Evolutionary conservation across 2,113 vertebrate species (phyloP), one percentile per base, ranked within the genome.

Genomic region (Odocoileus virginianus): DNA sequence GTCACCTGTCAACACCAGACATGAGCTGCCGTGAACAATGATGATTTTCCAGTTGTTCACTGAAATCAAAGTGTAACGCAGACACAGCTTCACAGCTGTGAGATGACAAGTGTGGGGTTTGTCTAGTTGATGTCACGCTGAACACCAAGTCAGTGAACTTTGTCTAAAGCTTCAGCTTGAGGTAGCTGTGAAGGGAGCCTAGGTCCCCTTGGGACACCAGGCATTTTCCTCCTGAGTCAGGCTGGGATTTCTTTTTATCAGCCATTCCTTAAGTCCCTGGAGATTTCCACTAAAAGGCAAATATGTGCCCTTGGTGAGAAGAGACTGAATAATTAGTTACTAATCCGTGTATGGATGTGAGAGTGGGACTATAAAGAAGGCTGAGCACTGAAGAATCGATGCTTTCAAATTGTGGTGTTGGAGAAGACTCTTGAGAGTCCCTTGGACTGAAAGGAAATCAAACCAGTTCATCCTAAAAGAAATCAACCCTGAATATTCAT

Each of bases 21-120:
- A 36, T 5, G 10, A n/a, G 33, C 28, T 30, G 50, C 45, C 33
- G 2, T 54, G 76, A 55, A 33, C 79, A 36, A 7, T 27, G 30
- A 2, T 1, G 21, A 23, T 4, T 28, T 43, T 36, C 12, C 33
- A 33, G n/a, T 14, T 52, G 14, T 6, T 45, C 23, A 0, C 30
- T 16, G 43, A 60, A 12, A 71, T 28, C n/a, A 5, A 50, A 33
- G 1, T 15, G 13, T 1, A 9, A 52, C 0, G 6, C 17, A 10
- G 81, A 33, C 25, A 8, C 2, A 11, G 40, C 67, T 19, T 21
- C 1, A 0, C 6, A 55, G 91, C 64, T 23, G 5, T 30, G 50
- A 15, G 47, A 28, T 16, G 87, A 21, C 12, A 2, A 11, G 28
- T 0, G 0, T 28, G 40, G 33, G 5, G 3, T 67, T 2, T 27